phyloP scores from a whole-genome alignment of 2,797 vertebrate genomes.

The Eulemur mongoz region DNA sequence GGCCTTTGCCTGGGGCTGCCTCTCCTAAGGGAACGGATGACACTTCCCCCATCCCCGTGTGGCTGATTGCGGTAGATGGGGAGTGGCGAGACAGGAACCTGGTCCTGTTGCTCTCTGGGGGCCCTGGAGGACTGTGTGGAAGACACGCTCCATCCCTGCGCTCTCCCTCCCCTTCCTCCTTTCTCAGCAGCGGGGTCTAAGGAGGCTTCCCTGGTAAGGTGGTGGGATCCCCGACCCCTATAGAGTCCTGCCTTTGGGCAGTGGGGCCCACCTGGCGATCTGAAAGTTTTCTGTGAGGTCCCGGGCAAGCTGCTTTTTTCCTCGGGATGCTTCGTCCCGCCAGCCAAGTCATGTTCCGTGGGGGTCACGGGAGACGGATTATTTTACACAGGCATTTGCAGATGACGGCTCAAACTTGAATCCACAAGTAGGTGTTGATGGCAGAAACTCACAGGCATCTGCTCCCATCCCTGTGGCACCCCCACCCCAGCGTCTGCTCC shows the following conservation, averaged over 20 bases:
- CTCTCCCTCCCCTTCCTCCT: background rate
- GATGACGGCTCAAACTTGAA: slow-evolving; percentile 13
- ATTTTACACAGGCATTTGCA: slow-evolving; percentile 63
- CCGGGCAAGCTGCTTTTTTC: background rate
- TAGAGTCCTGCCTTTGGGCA: background rate
- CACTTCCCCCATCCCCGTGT: background rate
- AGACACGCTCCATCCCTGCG: fast-evolving
- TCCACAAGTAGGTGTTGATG: slow-evolving; percentile 57
- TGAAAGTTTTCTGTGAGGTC: background rate
- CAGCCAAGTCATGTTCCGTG: slow-evolving; percentile 47
- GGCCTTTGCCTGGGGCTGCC: background rate
- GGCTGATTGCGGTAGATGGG: no score
- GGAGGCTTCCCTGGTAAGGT: background rate
- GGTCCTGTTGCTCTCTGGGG: background rate
- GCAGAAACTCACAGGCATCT: slow-evolving; percentile 34
- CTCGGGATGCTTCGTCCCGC: background rate
- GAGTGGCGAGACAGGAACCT: background rate
- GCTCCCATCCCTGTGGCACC: background rate
- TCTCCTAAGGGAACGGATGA: background rate
- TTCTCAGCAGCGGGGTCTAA: background rate
- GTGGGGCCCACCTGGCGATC: background rate
- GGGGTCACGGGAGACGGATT: slow-evolving; percentile 42
- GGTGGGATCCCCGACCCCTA: background rate
- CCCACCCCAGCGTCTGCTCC: slow-evolving; percentile 11
- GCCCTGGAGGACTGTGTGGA: background rate